Base-by-base conservation (phyloP, 2,888 invertebrate genomes). In the Herminia tarsipennalis region DNA sequence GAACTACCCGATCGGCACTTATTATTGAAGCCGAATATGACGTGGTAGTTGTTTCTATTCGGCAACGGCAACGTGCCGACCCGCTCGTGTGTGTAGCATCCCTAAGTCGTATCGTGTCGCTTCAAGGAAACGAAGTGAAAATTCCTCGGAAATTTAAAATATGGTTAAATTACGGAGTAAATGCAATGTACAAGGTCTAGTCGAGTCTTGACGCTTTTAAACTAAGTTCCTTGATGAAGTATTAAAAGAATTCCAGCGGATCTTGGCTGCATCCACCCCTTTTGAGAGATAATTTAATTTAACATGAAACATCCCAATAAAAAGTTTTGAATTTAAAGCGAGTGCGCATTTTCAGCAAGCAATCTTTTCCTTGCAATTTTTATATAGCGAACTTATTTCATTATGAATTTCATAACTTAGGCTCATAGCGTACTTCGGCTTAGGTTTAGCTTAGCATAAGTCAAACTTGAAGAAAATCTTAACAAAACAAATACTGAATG, bases 181-280 rank as follows among this genome's bases (percentile, higher is more conserved):
- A 32, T 32, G 32, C 12, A 20, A 21, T 33, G n/a, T 14, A 21
- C 6, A 10, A 24, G 34, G 13, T 14, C 6, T 16, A 13, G n/a
- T 10, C 3, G 14, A 35, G 36, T 27, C 36, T 20, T 27, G 25
- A 12, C 12, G 36, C 25, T 36, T 16, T 13, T 12, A 18, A 13
- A 36, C 27, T 27, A 8, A 18, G 25, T 17, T 36, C 12, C 5
- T 12, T 36, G 16, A 36, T 36, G 36, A 36, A 36, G 36, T 36
- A 20, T 27, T 20, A 27, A 18, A 36, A 36, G 27, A 36, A 36
- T 36, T 36, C 27, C 18, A 9, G 20, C 13, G 2, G 27, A 18
- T 36, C 13, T n/a, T 8, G 24, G 24, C 20, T 27, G n/a, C 36
- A 36, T 27, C 25, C 25, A 27, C 25, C 12, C 18, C 27, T 27